Evolutionary conservation across 2,113 vertebrate species (phyloP).

Genomic region (Ctenomys sociabilis): DNA sequence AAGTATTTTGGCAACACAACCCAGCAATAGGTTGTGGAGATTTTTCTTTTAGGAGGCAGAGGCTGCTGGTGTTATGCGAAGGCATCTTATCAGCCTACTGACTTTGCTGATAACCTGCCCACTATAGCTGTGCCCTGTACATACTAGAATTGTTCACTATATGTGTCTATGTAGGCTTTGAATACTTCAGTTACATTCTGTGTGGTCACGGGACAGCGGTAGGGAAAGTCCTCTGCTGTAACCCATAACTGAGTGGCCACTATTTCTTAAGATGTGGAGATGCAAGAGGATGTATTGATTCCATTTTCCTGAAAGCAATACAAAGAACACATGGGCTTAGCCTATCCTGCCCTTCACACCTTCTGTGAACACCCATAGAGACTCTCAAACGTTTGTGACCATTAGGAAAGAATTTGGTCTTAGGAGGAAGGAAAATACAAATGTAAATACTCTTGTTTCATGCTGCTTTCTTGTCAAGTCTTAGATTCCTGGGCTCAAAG

Average conservation of each 20-base stretch:
- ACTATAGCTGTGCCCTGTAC: neutral
- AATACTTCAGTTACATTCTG: constrained; percentile 47
- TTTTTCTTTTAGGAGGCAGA: neutral
- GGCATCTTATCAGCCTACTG: neutral
- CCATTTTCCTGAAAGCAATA: neutral
- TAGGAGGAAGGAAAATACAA: neutral
- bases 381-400: neutral
- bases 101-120: constrained; percentile 3
- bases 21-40: neutral
- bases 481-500: neutral
- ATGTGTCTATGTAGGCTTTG: constrained; percentile 57
- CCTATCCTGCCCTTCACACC: neutral
- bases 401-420: neutral
- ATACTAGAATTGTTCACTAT: constrained; percentile 6
- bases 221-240: neutral
- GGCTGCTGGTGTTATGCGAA: neutral
- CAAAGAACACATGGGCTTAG: neutral
- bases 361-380: neutral
- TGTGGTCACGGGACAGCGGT: constrained; percentile 11
- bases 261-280: constrained; percentile 33
- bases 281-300: neutral
- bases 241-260: constrained; percentile 29
- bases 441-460: constrained; percentile 34
- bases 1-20: neutral
- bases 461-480: neutral